Evolutionary conservation across 2,113 vertebrate species (phyloP).

Genomic region (Astur gentilis): DNA sequence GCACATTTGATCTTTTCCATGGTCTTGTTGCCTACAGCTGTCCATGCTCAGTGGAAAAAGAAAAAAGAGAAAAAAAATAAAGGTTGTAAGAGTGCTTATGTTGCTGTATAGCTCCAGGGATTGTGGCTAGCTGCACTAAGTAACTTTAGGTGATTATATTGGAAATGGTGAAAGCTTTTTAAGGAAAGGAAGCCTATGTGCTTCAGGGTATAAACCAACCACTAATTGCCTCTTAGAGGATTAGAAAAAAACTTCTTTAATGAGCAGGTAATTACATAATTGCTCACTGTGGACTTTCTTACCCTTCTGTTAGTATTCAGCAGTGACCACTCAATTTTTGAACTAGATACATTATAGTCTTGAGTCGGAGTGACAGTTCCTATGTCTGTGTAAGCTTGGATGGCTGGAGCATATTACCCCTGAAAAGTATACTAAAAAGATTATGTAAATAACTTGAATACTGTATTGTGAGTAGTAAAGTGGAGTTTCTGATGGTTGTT

Average conservation of each 20-base stretch:
- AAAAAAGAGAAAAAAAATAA: neutral
- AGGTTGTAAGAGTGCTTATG: neutral
- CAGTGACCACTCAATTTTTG: neutral
- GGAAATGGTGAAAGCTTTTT: neutral
- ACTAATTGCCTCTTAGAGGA: neutral
- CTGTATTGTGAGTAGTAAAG: neutral
- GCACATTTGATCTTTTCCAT: neutral
- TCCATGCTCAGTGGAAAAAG: neutral
- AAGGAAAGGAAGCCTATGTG: neutral
- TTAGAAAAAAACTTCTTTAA: slow-evolving; percentile 5
- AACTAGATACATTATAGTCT: neutral
- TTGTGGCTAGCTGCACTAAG: neutral
- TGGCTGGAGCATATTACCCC: neutral
- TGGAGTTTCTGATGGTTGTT: neutral
- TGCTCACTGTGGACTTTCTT: neutral
- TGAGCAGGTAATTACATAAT: slow-evolving; percentile 1
- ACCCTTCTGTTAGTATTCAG: neutral
- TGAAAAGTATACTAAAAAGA: neutral
- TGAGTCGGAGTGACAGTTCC: neutral
- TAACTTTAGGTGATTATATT: neutral
- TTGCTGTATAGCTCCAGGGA: neutral
- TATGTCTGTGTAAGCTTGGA: neutral
- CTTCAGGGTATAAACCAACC: neutral
- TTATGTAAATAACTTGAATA: neutral
- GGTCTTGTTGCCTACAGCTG: neutral